Conservation (phyloP, 1,140 invertebrate species). For the Venturia canescens region DNA sequence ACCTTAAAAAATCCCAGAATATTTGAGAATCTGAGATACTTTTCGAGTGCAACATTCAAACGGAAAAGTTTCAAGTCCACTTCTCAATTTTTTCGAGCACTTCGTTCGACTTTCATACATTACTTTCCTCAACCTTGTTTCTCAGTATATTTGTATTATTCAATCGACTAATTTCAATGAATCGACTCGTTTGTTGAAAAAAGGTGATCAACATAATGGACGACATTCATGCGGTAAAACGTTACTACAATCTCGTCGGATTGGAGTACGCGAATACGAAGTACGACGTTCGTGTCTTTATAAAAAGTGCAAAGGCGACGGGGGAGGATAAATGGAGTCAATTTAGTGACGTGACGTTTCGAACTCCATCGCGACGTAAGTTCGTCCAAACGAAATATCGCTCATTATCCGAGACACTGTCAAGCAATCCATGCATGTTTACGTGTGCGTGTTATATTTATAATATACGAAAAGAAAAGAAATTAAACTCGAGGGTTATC, state of each 20-base stretch:
- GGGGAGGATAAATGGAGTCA: slow-evolving; percentile 81
- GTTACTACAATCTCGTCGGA: slow-evolving; percentile 78
- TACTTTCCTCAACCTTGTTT: no score
- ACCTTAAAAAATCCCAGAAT: no score
- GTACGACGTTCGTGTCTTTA: slow-evolving; percentile 83
- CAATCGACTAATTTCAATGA: slow-evolving; percentile 13
- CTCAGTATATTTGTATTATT: neutral
- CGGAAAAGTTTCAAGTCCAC: no score
- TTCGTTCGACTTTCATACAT: no score
- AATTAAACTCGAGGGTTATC: neutral
- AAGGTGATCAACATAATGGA: slow-evolving; percentile 70
- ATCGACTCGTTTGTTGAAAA: slow-evolving; percentile 31
- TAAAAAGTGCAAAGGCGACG: slow-evolving; percentile 76
- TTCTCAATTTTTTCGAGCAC: no score
- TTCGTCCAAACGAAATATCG: slow-evolving; percentile 33
- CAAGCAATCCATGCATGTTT: no score
- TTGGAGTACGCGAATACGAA: slow-evolving; percentile 81
- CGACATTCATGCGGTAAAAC: slow-evolving; percentile 57
- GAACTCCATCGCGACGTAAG: slow-evolving; percentile 79
- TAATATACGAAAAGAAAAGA: no score
- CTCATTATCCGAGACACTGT: no score
- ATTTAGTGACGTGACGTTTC: slow-evolving; percentile 78
- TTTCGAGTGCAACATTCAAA: no score
- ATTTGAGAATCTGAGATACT: no score
- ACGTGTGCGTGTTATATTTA: no score